A percentile compares a stretch with the other conserved stretches of the same genome.
Conservation (phyloP, 2,888 invertebrate species). For the Ennomos quercinarius region DNA sequence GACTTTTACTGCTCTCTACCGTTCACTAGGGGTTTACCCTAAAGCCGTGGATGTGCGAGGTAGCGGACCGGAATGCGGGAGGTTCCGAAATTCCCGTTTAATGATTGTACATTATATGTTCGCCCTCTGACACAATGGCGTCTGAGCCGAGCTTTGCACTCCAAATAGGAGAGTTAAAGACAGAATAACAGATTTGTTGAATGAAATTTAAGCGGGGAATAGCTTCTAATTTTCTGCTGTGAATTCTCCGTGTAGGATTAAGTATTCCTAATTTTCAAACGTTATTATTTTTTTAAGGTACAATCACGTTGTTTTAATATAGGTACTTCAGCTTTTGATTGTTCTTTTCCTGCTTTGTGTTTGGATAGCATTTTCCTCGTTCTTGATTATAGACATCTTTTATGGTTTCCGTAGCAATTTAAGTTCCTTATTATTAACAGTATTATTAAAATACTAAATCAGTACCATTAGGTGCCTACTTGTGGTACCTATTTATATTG, state of each 20-base stretch:
- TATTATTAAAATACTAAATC: too few species aligned
- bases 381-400: too few species aligned
- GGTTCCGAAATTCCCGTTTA: conserved; percentile 31
- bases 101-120: conserved; percentile 29
- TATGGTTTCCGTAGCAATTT: too few species aligned
- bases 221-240: conserved; percentile 6
- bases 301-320: too few species aligned
- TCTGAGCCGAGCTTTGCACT: conserved; percentile 21
- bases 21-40: conserved; percentile 10
- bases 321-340: not conserved
- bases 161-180: conserved; percentile 18
- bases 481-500: too few species aligned
- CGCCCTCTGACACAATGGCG: conserved; percentile 16
- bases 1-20: not conserved
- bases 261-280: not conserved
- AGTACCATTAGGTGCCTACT: too few species aligned
- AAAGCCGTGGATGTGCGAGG: conserved; percentile 22
- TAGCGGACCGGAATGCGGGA: conserved; percentile 26
- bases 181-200: conserved; percentile 10
- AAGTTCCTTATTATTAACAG: too few species aligned
- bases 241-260: not conserved
- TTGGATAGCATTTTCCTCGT: too few species aligned
- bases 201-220: conserved; percentile 12
- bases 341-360: not conserved
- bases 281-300: too few species aligned